Evolutionary conservation across 2,797 vertebrate species (phyloP).

Genomic region (Miichthys miiuy): DNA sequence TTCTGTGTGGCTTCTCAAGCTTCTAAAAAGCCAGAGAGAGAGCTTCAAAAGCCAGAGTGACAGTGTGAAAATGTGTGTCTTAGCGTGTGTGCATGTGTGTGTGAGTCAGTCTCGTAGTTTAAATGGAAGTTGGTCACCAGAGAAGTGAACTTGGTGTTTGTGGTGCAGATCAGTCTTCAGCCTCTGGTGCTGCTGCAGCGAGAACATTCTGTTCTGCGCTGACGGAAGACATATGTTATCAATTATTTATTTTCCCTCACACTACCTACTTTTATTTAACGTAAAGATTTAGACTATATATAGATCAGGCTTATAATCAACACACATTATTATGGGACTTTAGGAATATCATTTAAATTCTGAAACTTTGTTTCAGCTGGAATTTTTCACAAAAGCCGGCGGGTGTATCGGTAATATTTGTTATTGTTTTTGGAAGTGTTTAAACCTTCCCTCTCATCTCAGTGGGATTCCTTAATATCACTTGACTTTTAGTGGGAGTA

Average conservation of each 20-base stretch:
- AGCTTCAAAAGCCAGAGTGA: slow-evolving; percentile 22
- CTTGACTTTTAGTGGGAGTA: slow-evolving; percentile 22
- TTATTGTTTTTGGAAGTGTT: neutral
- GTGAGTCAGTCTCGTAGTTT: slow-evolving; percentile 21
- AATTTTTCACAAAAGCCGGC: neutral
- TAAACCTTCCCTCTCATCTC: neutral
- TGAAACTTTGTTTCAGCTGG: neutral
- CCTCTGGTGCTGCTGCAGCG: slow-evolving; percentile 57
- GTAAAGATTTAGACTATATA: slow-evolving; percentile 6
- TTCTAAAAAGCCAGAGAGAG: slow-evolving; percentile 5
- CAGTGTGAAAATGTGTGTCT: neutral
- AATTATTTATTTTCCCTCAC: slow-evolving; percentile 75
- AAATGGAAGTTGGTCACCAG: slow-evolving; percentile 37
- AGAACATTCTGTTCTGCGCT: slow-evolving; percentile 84
- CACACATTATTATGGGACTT: neutral
- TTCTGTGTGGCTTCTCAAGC: slow-evolving; percentile 10
- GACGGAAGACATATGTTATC: slow-evolving; percentile 77
- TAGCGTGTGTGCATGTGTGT: neutral
- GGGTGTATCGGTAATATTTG: neutral
- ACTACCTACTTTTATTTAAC: slow-evolving; percentile 41
- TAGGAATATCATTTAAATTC: too few relatives aligned
- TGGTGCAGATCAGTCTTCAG: slow-evolving; percentile 56
- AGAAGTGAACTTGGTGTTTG: slow-evolving; percentile 53
- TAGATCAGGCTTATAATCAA: neutral
- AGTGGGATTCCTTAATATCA: neutral